phyloP scores from a whole-genome alignment of 2,797 vertebrate species.

The Miichthys miiuy region DNA sequence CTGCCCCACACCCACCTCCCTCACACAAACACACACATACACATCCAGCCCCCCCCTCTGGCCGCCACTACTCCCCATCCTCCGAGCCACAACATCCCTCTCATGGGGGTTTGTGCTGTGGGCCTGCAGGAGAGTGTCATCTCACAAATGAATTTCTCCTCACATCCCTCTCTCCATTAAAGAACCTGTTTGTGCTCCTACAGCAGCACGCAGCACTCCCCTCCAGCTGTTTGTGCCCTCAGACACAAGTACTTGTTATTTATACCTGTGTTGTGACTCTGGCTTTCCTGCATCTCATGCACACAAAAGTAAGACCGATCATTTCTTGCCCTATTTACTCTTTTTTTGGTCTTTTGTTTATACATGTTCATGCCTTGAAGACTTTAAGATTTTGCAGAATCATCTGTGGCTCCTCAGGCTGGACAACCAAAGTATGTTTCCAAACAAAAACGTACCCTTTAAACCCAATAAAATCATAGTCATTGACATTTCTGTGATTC shows the following conservation, averaged over 20 bases:
- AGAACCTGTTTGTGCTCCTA: constrained; percentile 71
- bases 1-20: neutral
- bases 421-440: constrained; percentile 1
- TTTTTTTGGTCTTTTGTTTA: constrained; percentile 26
- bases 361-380: constrained; percentile 6
- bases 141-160: constrained; percentile 83
- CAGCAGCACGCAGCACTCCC: constrained; percentile 60
- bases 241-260: constrained; percentile 71
- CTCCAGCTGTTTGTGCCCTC: constrained; percentile 76
- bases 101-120: constrained; percentile 68
- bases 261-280: constrained; percentile 58
- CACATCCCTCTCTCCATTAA: constrained; percentile 80
- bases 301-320: constrained; percentile 12
- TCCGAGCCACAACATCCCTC: constrained; percentile 67
- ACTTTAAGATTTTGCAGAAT: constrained; percentile 8
- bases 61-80: constrained; percentile 5
- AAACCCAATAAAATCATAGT: constrained; percentile 8
- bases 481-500: neutral
- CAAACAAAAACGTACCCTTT: constrained; percentile 10
- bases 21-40: neutral
- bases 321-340: constrained; percentile 11
- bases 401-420: constrained; percentile 4
- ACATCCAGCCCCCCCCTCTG: neutral
- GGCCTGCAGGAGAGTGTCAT: constrained; percentile 77
- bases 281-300: constrained; percentile 46